Evolutionary conservation across 1,140 invertebrate genomes (phyloP).

Genomic region (Tribolium madens): DNA sequence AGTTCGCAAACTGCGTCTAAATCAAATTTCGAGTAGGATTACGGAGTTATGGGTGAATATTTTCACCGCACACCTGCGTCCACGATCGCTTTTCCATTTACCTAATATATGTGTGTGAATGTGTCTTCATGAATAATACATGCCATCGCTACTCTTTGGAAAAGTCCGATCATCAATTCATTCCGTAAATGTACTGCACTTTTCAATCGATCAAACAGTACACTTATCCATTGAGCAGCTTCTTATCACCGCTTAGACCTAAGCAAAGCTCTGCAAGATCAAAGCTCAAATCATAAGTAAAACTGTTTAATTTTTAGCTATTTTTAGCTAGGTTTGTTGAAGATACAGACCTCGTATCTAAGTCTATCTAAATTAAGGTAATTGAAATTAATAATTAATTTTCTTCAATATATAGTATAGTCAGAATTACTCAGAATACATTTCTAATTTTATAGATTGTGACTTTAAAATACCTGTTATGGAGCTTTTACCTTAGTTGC

Average conservation of each 20-base stretch:
- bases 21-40: slow-evolving; percentile 58
- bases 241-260: slow-evolving; percentile 2
- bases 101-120: slow-evolving; percentile 58
- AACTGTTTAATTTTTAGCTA: not conserved
- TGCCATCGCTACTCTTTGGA: slow-evolving; percentile 45
- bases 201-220: slow-evolving; percentile 18
- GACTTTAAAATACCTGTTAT: too few relatives aligned
- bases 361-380: too few relatives aligned
- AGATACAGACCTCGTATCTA: too few relatives aligned
- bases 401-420: too few relatives aligned
- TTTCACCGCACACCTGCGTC: slow-evolving; percentile 57
- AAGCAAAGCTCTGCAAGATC: not conserved
- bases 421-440: too few relatives aligned
- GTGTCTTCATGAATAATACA: slow-evolving; percentile 59
- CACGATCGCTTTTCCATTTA: slow-evolving; percentile 60
- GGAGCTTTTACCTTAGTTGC: too few relatives aligned
- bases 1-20: slow-evolving; percentile 58
- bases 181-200: slow-evolving; percentile 38
- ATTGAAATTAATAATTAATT: too few relatives aligned
- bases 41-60: slow-evolving; percentile 60
- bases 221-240: slow-evolving; percentile 1
- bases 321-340: too few relatives aligned
- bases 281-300: not conserved
- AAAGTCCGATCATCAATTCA: slow-evolving; percentile 48
- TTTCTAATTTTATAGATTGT: too few relatives aligned